These are phyloP conservation scores for Heliothis virescens DNA, from an alignment of 1,140 invertebrate species.

Conservation along the genomic window DNA sequence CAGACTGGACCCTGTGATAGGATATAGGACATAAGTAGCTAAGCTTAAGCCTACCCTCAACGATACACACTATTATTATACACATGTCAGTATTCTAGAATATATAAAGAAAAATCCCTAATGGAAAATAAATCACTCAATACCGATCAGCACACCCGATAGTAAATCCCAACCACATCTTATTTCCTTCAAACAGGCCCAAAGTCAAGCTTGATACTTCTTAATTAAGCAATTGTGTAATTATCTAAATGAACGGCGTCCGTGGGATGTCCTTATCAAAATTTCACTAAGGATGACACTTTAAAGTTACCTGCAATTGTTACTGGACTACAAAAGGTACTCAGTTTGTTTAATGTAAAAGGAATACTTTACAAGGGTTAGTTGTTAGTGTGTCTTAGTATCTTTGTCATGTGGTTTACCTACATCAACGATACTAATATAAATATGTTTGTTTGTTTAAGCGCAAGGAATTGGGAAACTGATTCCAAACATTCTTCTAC, in stretches of 20 bases:
- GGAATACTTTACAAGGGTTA: background rate
- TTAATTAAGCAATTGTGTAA: background rate
- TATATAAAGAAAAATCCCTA: too few relatives aligned
- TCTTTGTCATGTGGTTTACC: background rate
- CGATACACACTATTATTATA: too few relatives aligned
- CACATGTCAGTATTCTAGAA: too few relatives aligned
- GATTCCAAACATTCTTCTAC: too few relatives aligned
- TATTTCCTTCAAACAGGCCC: background rate
- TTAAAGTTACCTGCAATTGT: background rate
- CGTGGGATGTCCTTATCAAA: background rate
- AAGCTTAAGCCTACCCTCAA: too few relatives aligned
- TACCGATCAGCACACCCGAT: too few relatives aligned
- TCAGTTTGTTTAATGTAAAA: background rate
- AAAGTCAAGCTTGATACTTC: background rate
- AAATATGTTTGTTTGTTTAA: too few relatives aligned
- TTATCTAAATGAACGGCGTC: background rate
- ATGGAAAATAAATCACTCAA: too few relatives aligned
- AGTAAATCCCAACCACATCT: background rate
- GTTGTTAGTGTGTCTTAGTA: background rate
- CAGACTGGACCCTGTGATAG: too few relatives aligned
- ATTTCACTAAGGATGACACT: slow-evolving; percentile 9
- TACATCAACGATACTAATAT: too few relatives aligned
- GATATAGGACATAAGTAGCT: too few relatives aligned
- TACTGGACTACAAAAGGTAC: slow-evolving; percentile 9
- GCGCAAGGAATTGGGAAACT: too few relatives aligned